phyloP scores from a whole-genome alignment of 2,797 vertebrate species.

The Propithecus deckenii region DNA sequence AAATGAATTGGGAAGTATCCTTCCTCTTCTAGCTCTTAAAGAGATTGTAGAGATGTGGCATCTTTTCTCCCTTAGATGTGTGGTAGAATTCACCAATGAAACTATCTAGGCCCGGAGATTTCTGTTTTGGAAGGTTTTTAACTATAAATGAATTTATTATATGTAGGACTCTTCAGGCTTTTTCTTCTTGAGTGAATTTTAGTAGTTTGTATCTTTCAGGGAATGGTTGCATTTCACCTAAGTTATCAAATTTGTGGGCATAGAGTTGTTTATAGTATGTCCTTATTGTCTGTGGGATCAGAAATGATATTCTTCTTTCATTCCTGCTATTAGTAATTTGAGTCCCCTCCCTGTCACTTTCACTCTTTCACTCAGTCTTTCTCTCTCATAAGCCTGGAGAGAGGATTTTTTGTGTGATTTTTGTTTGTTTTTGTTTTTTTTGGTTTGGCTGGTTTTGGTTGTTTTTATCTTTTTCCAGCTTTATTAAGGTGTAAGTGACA shows the following conservation, averaged over 20 bases:
- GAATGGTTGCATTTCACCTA: constrained; percentile 8
- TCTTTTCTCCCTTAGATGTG: neutral
- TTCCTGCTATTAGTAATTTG: neutral
- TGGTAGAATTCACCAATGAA: neutral
- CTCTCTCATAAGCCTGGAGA: neutral
- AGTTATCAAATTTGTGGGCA: neutral
- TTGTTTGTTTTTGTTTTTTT: neutral
- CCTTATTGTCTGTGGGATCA: neutral
- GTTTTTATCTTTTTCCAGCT: neutral
- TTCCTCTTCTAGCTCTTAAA: neutral
- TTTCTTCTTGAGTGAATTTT: neutral
- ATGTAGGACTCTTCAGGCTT: neutral
- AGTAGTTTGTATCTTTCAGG: neutral
- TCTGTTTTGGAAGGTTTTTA: neutral
- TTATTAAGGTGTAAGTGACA: neutral
- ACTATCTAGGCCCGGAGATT: neutral
- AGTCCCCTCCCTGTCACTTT: neutral
- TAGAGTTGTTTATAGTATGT: neutral
- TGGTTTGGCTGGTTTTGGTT: neutral
- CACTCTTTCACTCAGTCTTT: neutral
- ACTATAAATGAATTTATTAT: neutral
- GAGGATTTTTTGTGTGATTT: neutral
- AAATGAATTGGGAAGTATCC: neutral
- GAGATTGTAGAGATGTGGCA: neutral
- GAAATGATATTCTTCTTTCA: neutral